Base-by-base conservation (phyloP, 1,140 invertebrate species). In the Drosophila oshimai region DNA sequence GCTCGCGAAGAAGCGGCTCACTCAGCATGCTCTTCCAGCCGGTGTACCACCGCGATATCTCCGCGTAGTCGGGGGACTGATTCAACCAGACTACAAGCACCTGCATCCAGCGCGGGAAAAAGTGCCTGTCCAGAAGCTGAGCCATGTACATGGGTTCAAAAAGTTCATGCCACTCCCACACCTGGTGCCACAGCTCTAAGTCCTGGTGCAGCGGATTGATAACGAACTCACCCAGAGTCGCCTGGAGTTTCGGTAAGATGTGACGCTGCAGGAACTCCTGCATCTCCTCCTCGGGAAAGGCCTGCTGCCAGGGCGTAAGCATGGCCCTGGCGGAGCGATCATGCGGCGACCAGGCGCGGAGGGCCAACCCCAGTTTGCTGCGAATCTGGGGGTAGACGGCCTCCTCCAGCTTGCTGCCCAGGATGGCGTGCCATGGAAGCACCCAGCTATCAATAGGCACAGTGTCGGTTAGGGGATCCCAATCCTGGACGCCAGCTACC, bases 381-480 rank as follows among this genome's bases (percentile, higher is more conserved):
- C 98, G 93, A 58, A 99, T 97, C 18, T 95, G 94, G n/a, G 97
- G 96, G 92, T 98, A 99, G 5, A 99, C 94, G 6, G 93, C 93
- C 1, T 94, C 94, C 74, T 97, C 95, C 76, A 99, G 86, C 39
- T 92, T 92, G 2, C 83, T 71, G 33, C 93, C 93, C 26, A 91
- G 42, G 5, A 91, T 87, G 3, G 44, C 61, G 10, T 83, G 77
- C 98, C 98, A 99, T 0, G 99, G 99, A 91, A 99, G 95, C 53
- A 99, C 94, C 99, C 99, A 99, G 5, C 95, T 94, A 91, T 99
- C 98, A 69, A 99, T 97, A 2, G 98, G 98, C 49, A 98, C 94
- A 0, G 95, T 96, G 89, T 99, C 98, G 0, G 95, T 96, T 0
- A 98, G 92, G 0, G 99, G 98, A 93, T 99, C 97, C 99, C 98